Base-by-base conservation (phyloP, 2,797 vertebrate species). In the Pseudotriccus pelzelni region DNA sequence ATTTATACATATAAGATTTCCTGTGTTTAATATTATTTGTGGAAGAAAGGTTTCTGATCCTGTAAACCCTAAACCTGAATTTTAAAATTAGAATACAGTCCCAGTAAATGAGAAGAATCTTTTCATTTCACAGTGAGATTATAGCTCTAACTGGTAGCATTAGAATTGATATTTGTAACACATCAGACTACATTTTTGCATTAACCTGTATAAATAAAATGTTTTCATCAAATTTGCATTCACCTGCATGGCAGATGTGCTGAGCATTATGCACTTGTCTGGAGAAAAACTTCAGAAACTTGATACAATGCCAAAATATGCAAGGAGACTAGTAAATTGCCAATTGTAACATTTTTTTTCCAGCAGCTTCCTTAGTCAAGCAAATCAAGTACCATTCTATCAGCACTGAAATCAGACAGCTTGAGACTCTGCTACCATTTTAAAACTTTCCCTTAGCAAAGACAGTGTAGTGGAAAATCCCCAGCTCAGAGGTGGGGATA, bases 391-490 rank as follows among this genome's bases (percentile, higher is more conserved):
- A 36, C 80, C 68, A 84, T 96, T 95, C 83, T 93, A 96, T 93
- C 94, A 96, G 95, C 86, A 93, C 84, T 78, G 93, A 89, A 90
- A 98, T 95, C 94, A 95, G 96, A 94, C 79, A 83, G 47, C 94
- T 93, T 83, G 67, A 96, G 94, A 91, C 87, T 96, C 96, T 93
- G 90, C 95, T 97, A 68, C 94, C 95, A 93, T 97, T 97, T 89
- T 95, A 96, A 98, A 97, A 97, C 53, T 97, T 98, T 97, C 97
- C 96, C 79, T 97, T 72, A 96, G 97, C 95, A 96, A 73, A 95
- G 93, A 97, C 66, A 86, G 70, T 69, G 92, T 56, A 98, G 97
- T 98, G 98, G 98, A 98, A 98, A 98, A 98, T 98, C 94, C 97
- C 98, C 97, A 98, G 97, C 93, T 79, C 43, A 60, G 94, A 96